Conservation (phyloP, 1,140 invertebrate species). For the Lepidurus apus region DNA sequence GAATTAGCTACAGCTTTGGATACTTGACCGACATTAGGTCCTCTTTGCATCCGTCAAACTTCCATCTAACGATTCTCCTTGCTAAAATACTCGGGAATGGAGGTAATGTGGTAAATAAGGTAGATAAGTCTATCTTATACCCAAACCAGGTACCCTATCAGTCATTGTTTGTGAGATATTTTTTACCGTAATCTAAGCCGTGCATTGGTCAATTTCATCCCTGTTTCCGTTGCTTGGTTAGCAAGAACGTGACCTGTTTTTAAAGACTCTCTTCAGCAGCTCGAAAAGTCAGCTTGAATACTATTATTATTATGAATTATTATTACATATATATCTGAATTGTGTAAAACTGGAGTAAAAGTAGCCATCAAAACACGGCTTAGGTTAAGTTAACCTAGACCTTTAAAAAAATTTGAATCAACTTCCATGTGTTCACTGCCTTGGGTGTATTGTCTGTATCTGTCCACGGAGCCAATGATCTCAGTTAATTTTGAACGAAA, state of each 20-base stretch:
- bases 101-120: neutral
- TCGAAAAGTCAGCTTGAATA: neutral
- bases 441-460: neutral
- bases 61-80: neutral
- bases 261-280: neutral
- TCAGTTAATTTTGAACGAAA: neutral
- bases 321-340: too few species aligned
- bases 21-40: slow-evolving; percentile 53
- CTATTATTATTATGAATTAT: neutral
- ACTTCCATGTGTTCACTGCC: slow-evolving; percentile 15
- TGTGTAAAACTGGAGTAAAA: too few species aligned
- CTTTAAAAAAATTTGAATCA: neutral
- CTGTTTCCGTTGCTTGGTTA: neutral
- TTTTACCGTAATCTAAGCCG: neutral
- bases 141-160: neutral
- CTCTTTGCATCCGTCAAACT: neutral
- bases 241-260: neutral
- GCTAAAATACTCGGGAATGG: neutral
- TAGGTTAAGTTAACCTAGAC: neutral
- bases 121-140: neutral
- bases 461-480: neutral
- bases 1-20: slow-evolving; percentile 72
- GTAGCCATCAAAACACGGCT: neutral
- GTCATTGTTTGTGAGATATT: slow-evolving; percentile 9
- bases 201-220: neutral